phyloP scores from a whole-genome alignment of 2,113 vertebrate species.

The Zingel zingel region DNA sequence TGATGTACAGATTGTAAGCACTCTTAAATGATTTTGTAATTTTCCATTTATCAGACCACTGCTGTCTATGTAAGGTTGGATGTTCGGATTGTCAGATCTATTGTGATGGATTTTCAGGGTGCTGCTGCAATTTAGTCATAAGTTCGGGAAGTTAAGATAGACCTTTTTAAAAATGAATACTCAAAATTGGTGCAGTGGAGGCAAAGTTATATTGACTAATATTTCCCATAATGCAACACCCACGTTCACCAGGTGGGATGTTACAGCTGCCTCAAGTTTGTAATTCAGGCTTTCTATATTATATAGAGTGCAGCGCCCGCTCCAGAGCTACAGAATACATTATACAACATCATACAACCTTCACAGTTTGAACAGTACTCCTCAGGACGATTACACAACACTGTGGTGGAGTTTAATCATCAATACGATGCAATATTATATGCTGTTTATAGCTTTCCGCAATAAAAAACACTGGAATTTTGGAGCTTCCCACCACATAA shows the following conservation, averaged over 20 bases:
- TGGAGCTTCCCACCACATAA: neutral
- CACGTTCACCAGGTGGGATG: neutral
- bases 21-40: neutral
- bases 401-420: neutral
- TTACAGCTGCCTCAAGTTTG: neutral
- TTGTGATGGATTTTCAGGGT: neutral
- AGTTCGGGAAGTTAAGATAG: neutral
- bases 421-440: neutral
- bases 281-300: neutral
- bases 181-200: neutral
- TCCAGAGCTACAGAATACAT: no score
- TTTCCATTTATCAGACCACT: neutral
- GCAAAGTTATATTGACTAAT: neutral
- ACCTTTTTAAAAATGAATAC: neutral
- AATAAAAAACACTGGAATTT: neutral
- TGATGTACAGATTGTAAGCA: neutral
- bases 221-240: neutral
- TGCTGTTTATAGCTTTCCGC: neutral
- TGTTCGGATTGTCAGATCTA: neutral
- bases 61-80: neutral
- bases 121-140: neutral
- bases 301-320: no score
- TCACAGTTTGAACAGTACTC: neutral
- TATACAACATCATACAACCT: no score
- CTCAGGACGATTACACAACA: neutral